Conservation (phyloP, 1,140 invertebrate genomes). For the Vollenhovia emeryi region DNA sequence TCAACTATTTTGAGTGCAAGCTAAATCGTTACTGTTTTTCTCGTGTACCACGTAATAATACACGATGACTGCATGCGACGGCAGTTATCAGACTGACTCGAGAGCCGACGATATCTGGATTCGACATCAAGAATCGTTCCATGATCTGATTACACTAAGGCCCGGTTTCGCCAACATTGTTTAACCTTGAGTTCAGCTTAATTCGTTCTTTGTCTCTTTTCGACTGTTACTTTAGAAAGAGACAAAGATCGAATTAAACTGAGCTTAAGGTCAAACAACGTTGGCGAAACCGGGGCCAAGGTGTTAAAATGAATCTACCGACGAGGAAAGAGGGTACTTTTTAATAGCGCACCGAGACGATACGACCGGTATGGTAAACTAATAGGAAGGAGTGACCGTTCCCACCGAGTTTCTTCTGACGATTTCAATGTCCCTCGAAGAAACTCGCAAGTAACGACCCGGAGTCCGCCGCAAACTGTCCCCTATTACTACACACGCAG, state of each 20-base stretch:
- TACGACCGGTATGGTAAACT: neutral
- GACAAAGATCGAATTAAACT: too few relatives aligned
- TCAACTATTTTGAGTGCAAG: neutral
- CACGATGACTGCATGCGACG: neutral
- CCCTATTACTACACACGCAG: slow-evolving; percentile 14
- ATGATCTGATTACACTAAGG: too few relatives aligned
- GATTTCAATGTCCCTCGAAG: neutral
- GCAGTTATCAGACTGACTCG: neutral
- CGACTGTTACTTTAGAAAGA: too few relatives aligned
- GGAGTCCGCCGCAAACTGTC: slow-evolving; percentile 17
- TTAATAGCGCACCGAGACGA: neutral
- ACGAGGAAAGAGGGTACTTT: neutral
- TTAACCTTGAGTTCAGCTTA: too few relatives aligned
- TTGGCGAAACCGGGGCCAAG: too few relatives aligned
- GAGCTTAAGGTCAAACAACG: too few relatives aligned
- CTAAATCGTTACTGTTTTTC: neutral
- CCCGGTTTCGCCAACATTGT: too few relatives aligned
- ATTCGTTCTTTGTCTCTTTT: too few relatives aligned
- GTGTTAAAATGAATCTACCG: neutral
- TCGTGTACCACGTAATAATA: neutral
- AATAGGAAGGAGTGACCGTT: neutral
- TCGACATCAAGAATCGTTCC: neutral
- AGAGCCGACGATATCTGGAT: neutral
- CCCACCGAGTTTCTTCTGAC: neutral
- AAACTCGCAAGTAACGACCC: slow-evolving; percentile 1